A percentile compares a stretch with the other conserved stretches of the same genome.
Evolutionary conservation across 2,797 vertebrate species (phyloP).

Genomic region (Rhinophrynus dorsalis): DNA sequence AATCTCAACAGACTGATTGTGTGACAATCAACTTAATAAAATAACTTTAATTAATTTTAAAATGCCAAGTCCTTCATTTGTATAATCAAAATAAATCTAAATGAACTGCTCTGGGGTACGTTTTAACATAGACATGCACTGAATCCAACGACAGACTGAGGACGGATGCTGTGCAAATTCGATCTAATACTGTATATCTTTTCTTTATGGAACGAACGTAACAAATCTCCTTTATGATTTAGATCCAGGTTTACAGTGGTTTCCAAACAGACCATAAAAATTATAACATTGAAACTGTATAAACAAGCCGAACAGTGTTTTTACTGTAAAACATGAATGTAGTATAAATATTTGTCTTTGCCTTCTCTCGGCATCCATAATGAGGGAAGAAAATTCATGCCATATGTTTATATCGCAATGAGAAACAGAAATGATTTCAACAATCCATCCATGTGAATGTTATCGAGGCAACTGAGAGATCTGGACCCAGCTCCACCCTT

Average conservation of each 20-base stretch:
- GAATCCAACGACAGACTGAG: constrained; percentile 10
- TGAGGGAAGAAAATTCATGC: constrained; percentile 73
- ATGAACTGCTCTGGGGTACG: constrained; percentile 33
- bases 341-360: constrained; percentile 80
- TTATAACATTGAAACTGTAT: constrained; percentile 84
- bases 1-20: constrained; percentile 36
- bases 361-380: constrained; percentile 76
- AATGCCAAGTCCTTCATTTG: constrained; percentile 49
- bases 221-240: constrained; percentile 80
- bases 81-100: constrained; percentile 43
- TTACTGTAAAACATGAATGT: constrained; percentile 82
- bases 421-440: constrained; percentile 57
- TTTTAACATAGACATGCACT: not conserved
- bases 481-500: constrained; percentile 46
- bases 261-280: constrained; percentile 81
- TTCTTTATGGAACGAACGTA: constrained; percentile 56
- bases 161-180: constrained; percentile 23
- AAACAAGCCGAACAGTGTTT: constrained; percentile 83
- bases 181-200: constrained; percentile 53
- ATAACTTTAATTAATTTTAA: constrained; percentile 49
- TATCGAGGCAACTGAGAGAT: constrained; percentile 53
- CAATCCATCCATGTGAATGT: constrained; percentile 58
- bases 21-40: constrained; percentile 47
- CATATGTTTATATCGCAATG: constrained; percentile 69
- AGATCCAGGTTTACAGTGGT: constrained; percentile 78